Evolutionary conservation across 2,797 vertebrate species (phyloP).

Genomic region (Gymnopithys bicolor): DNA sequence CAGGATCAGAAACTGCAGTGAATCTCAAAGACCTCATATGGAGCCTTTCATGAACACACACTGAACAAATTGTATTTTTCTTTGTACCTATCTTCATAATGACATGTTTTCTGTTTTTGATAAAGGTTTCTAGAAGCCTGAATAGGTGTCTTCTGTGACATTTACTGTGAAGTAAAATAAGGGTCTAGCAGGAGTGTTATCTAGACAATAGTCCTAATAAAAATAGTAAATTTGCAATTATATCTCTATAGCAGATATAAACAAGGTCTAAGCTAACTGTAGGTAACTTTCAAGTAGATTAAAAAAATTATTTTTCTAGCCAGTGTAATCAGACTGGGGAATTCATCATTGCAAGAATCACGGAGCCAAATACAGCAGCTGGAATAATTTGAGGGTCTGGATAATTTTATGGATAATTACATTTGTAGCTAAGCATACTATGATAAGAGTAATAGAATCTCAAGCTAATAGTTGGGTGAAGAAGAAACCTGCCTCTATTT

Average conservation of each 20-base stretch:
- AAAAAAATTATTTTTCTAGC: slow-evolving; percentile 42
- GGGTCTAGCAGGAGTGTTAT: slow-evolving; percentile 19
- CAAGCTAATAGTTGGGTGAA: not conserved
- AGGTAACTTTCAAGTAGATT: slow-evolving; percentile 37
- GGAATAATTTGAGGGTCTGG: slow-evolving; percentile 47
- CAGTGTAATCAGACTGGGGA: slow-evolving; percentile 15
- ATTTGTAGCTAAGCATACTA: slow-evolving; percentile 47
- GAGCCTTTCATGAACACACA: slow-evolving; percentile 26
- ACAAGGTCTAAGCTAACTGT: slow-evolving; percentile 23
- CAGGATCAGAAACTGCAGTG: not conserved
- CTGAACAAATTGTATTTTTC: slow-evolving; percentile 40
- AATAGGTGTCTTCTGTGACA: slow-evolving; percentile 58
- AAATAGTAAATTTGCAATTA: slow-evolving; percentile 51
- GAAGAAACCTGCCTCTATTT: not conserved
- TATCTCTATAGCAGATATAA: slow-evolving; percentile 22
- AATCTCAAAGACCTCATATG: slow-evolving; percentile 30
- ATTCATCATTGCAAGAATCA: slow-evolving; percentile 17
- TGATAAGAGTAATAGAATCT: slow-evolving; percentile 52
- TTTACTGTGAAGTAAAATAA: slow-evolving; percentile 47
- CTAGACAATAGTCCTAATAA: slow-evolving; percentile 54
- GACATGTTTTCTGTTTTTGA: slow-evolving; percentile 39
- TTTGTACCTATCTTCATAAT: slow-evolving; percentile 35
- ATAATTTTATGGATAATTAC: slow-evolving; percentile 61
- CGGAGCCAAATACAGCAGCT: not conserved
- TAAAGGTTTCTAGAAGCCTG: slow-evolving; percentile 27